Percentiles rank a stretch among this genome's conserved stretches.
Conservation (phyloP, 2,113 vertebrate species). For the Catharus bicknelli region DNA sequence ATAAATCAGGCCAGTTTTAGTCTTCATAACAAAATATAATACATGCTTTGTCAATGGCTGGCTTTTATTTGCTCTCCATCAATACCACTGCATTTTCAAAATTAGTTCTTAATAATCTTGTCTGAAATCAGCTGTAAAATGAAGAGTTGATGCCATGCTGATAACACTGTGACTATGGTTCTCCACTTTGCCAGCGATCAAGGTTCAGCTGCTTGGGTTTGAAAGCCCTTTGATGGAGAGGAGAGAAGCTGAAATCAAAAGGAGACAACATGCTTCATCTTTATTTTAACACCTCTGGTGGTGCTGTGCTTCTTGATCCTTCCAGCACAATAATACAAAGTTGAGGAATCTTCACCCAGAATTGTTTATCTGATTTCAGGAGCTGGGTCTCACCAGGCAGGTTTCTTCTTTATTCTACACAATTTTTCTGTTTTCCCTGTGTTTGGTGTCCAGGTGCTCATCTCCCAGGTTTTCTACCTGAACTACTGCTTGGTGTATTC, state of each 20-base stretch:
- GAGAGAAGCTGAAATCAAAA: background rate
- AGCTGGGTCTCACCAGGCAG: background rate
- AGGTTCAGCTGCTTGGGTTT: background rate
- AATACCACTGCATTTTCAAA: background rate
- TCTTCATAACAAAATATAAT: background rate
- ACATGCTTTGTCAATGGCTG: background rate
- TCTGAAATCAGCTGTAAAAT: background rate
- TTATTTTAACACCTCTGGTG: background rate
- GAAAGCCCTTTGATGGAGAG: background rate
- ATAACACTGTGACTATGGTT: background rate
- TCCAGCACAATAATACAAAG: background rate
- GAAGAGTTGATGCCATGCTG: background rate
- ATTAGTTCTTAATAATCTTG: background rate
- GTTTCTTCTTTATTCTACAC: background rate
- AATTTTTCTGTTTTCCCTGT: background rate
- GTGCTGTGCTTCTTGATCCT: background rate
- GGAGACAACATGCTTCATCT: background rate
- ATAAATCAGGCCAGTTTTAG: background rate
- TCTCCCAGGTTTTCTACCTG: background rate
- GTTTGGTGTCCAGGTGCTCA: rapidly evolving
- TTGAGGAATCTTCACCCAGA: background rate
- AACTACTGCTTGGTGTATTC: background rate
- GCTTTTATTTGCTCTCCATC: background rate
- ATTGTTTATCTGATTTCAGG: background rate
- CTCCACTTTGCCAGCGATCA: background rate